A percentile compares a stretch with the other conserved stretches of the same genome.
Conservation (phyloP, 1,140 invertebrate species). For the Bradysia coprophila region DNA sequence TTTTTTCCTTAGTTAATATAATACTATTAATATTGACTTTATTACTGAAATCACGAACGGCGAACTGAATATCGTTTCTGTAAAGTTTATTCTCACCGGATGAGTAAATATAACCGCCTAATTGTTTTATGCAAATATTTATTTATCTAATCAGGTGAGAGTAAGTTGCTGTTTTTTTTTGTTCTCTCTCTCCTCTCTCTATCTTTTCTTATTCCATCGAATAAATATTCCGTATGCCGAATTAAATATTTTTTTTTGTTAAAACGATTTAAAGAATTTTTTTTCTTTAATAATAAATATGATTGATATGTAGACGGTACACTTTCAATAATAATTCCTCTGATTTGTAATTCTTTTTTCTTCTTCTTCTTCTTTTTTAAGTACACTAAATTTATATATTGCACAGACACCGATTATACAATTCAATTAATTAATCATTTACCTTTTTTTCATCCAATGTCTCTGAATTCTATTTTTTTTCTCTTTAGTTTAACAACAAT, state of each 20-base stretch:
- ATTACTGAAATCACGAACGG: not conserved
- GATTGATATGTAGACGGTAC: not conserved
- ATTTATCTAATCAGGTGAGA: too few relatives aligned
- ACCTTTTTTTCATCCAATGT: too few relatives aligned
- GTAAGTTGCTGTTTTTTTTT: slow-evolving; percentile 1
- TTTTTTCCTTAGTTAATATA: not conserved
- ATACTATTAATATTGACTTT: not conserved
- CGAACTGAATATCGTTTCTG: not conserved
- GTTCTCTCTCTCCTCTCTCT: not conserved
- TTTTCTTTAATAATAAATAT: not conserved
- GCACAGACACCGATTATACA: not conserved
- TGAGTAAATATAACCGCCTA: not conserved
- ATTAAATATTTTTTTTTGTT: slow-evolving; percentile 1
- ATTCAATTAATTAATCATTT: too few relatives aligned
- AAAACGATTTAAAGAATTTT: slow-evolving; percentile 1
- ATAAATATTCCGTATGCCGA: slow-evolving; percentile 1
- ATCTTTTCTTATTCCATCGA: not conserved
- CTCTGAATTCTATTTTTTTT: too few relatives aligned
- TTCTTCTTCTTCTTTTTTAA: not conserved
- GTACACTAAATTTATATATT: not conserved
- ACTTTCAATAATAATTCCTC: not conserved
- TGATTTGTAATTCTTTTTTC: not conserved
- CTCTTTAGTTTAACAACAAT: not conserved
- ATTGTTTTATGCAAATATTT: not conserved
- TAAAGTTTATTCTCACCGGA: not conserved